Base-by-base conservation (phyloP, 2,888 invertebrate species). In the Yponomeuta evonymella region DNA sequence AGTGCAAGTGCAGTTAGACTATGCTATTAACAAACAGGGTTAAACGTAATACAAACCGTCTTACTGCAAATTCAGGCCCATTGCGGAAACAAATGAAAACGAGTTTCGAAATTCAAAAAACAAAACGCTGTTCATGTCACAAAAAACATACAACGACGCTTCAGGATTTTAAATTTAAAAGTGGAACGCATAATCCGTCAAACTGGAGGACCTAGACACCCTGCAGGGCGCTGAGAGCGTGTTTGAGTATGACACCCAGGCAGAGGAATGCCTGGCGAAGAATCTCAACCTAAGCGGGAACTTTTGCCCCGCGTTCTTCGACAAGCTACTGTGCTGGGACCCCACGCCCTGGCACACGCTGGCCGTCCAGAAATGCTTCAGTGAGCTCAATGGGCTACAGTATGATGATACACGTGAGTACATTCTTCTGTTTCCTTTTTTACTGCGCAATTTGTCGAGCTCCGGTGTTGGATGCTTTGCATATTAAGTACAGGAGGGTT, bases 361-460 rank as follows among this genome's bases (percentile, higher is more conserved):
- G 70, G 96, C 96, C 1, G 89, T 94, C 43, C 93, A 97, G 75
- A 94, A 95, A 69, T 98, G 98, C 84, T 96, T 97, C 80, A 94
- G 94, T 68, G 95, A 96, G 79, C 92, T 97, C 72, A 94, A 95
- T 76, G 96, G 96, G 73, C 94, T 97, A 72, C 94, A 93, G 75
- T 97, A 97, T 81, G 97, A 97, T 82, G 95, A 94, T 74, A 94
- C 95, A 82, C 95, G 97, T 97, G 89, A 97, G 97, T 96, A 76
- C 70, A 66, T 69, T 63, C 43, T 43, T 43, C 43, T 43, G 73
- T 64, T 70, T 71, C 69, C 67, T 67, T 67, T 67, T 69, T 23
- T 70, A 62, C 33, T 64, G 48, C 62, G 48, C 68, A 10, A 51
- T 67, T 48, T 23, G 8, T 63, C 6, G 43, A 43, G 43, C 43